phyloP scores from a whole-genome alignment of 2,888 invertebrate species.

The Cremastinae sp. region DNA sequence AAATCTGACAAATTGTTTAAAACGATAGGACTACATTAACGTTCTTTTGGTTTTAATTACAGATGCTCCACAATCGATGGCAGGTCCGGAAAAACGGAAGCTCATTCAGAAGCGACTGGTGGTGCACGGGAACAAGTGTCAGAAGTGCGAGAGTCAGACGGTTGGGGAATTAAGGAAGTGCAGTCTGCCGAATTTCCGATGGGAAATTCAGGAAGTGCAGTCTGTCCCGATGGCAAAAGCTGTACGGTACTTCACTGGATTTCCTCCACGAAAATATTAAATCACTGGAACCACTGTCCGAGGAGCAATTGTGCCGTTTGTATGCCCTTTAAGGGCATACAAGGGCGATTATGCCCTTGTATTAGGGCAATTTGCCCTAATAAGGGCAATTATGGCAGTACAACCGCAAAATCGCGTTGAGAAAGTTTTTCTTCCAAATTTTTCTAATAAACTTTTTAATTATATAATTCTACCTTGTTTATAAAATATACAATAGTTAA shows the following conservation, averaged over 20 bases:
- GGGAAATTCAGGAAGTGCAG: constrained; percentile 98
- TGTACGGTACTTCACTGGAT: constrained; percentile 98
- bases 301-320: constrained; percentile 98
- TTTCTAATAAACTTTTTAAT: too few relatives aligned
- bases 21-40: too few relatives aligned
- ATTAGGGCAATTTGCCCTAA: too few relatives aligned
- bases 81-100: constrained; percentile 98
- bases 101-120: constrained; percentile 99
- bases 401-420: too few relatives aligned
- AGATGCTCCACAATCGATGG: constrained; percentile 84
- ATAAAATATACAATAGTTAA: too few relatives aligned
- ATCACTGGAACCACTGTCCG: constrained; percentile 99
- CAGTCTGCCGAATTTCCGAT: constrained; percentile 98
- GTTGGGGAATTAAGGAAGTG: constrained; percentile 93
- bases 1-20: too few relatives aligned
- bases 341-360: too few relatives aligned
- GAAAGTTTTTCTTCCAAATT: too few relatives aligned
- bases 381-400: too few relatives aligned
- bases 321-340: constrained; percentile 95
- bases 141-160: constrained; percentile 94
- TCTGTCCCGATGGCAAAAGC: constrained; percentile 95
- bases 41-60: constrained; percentile 57
- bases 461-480: too few relatives aligned
- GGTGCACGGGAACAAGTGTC: constrained; percentile 99
- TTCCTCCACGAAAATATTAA: constrained; percentile 98